Evolutionary conservation across 1,140 invertebrate species (phyloP).

Genomic region (Lepidurus packardi): DNA sequence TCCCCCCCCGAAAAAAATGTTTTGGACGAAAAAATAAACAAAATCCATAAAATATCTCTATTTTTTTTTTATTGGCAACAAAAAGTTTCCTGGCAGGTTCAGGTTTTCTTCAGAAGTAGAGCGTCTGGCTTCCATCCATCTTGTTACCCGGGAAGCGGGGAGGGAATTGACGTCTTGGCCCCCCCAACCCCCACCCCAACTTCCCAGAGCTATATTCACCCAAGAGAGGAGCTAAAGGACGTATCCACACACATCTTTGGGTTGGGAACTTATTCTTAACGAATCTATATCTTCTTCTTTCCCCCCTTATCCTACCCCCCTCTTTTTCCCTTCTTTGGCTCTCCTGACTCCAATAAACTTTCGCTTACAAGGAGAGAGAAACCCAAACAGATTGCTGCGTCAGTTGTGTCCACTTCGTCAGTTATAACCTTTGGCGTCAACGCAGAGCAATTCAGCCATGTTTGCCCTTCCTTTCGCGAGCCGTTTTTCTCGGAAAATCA

Average conservation of each 20-base stretch:
- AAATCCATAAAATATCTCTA: neutral
- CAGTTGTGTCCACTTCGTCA: constrained; percentile 21
- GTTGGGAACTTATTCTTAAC: neutral
- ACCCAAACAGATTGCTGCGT: constrained; percentile 1
- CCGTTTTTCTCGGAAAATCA: neutral
- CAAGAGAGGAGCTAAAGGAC: neutral
- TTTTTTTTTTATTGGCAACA: too few species aligned
- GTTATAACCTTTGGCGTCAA: constrained; percentile 14
- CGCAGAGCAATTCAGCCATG: neutral
- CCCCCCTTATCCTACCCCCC: neutral
- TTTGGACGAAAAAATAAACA: neutral
- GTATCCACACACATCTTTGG: neutral
- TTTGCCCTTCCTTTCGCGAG: neutral
- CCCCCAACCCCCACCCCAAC: neutral
- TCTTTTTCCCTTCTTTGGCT: neutral
- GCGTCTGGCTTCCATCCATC: constrained; percentile 9
- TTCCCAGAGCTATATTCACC: constrained; percentile 2
- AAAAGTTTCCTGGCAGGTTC: constrained; percentile 1
- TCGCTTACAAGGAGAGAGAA: neutral
- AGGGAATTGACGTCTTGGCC: neutral
- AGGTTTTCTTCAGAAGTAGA: neutral
- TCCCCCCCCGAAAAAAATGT: too few species aligned
- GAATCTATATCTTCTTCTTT: neutral
- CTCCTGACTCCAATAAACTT: neutral
- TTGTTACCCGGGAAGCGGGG: neutral